Evolutionary conservation across 2,113 vertebrate species (phyloP).

Genomic region (Rhinoptilus africanus): DNA sequence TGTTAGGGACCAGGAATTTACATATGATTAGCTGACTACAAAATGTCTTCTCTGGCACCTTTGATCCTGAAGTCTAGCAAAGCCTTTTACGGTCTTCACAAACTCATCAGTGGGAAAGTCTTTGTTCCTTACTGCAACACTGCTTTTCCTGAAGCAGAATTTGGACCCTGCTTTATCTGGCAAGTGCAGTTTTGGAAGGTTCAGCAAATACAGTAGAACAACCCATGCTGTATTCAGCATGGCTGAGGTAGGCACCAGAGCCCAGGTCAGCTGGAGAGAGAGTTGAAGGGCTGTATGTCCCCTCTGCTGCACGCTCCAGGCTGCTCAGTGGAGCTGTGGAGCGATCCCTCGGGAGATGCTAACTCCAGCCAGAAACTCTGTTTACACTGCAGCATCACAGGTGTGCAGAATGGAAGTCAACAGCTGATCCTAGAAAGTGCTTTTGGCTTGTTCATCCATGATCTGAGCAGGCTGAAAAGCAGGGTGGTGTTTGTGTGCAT

Average conservation of each 20-base stretch:
- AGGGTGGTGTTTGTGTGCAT: background rate
- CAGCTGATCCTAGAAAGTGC: background rate
- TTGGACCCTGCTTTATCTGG: background rate
- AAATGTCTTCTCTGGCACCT: background rate
- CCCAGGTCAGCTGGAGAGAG: background rate
- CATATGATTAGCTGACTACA: background rate
- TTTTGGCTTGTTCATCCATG: background rate
- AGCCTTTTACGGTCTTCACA: background rate
- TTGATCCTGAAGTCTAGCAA: background rate
- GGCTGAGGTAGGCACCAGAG: background rate
- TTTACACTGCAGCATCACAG: background rate
- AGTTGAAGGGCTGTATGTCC: no score
- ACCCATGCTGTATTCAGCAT: background rate
- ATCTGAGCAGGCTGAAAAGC: background rate
- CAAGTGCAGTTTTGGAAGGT: background rate
- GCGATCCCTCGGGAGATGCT: background rate
- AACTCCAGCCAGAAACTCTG: background rate
- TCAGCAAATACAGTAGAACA: background rate
- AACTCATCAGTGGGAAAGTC: background rate
- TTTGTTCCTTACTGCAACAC: background rate
- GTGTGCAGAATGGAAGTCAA: background rate
- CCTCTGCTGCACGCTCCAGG: accelerated
- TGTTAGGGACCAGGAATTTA: background rate
- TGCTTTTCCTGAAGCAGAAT: background rate
- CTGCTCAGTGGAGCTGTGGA: background rate